Base-by-base conservation (phyloP, 2,113 vertebrate species). In the Bujurquina vittata region DNA sequence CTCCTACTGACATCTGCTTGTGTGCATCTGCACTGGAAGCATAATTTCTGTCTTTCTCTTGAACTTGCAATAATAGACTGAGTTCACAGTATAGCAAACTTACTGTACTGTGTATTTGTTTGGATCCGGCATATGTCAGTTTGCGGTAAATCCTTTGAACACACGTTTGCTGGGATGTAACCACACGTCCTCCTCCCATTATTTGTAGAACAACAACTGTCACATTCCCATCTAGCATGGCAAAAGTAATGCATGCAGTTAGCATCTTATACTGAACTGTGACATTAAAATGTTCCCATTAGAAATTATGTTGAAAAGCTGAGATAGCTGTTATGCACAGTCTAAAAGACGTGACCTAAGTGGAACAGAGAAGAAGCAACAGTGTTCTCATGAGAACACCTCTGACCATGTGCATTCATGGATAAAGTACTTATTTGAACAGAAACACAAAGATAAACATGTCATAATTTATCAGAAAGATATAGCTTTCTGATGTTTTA, bases 71-170 rank as follows among this genome's bases (percentile, higher is more conserved):
- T 15, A 80, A 31, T 72, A 57, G 60, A 77, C 61, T 72, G 26
- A 60, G 0, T 60, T 43, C 0, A 8, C 10, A 33, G 35, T 11
- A 22, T 67, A 11, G 29, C 59, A n/a, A 8, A 79, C 62, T 65
- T 29, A 15, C 12, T 65, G 35, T 29, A 15, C 12, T 65, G 35
- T 55, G 49, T 11, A 8, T 81, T 67, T n/a, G 20, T 74, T 22
- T 52, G 7, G 74, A 79, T 59, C 37, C 52, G 65, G 83, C 85
- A 86, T 81, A 73, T 87, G 80, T 81, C 54, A 43, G 69, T 4
- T 5, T 35, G 55, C 56, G 5, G 33, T 60, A 31, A 81, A 49
- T 33, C 43, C 60, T 35, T 75, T 15, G 1, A 37, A 73, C 40
- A 79, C 52, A 57, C n/a, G 14, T 60, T 59, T 59, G 43, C 62